Evolutionary conservation across 1,140 invertebrate species (phyloP).

Genomic region (Pogonus chalceus): DNA sequence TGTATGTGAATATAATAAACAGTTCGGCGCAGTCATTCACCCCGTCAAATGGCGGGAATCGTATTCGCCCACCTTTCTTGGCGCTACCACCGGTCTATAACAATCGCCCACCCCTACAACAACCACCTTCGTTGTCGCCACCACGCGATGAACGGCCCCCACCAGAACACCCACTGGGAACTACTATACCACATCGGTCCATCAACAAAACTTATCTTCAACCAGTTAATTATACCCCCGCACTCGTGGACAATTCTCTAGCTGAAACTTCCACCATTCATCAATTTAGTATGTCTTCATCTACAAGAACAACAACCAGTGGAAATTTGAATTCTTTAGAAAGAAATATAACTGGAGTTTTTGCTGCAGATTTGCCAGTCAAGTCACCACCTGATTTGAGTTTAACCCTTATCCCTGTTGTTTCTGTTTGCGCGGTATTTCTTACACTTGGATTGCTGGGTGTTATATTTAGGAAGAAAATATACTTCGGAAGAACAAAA

Average conservation of each 20-base stretch:
- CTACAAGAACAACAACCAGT: conserved; percentile 14
- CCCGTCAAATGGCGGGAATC: conserved; percentile 27
- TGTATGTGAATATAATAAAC: conserved; percentile 51
- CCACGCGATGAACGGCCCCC: conserved; percentile 12
- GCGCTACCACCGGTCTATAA: conserved; percentile 26
- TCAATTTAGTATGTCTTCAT: background rate
- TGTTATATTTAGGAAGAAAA: conserved; percentile 45
- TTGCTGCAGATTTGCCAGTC: conserved; percentile 31
- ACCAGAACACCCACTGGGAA: conserved; percentile 4
- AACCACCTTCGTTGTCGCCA: conserved; percentile 11
- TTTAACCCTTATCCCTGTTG: conserved; percentile 47
- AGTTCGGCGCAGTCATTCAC: conserved; percentile 26
- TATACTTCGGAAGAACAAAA: conserved; percentile 42
- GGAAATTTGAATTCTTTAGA: conserved; percentile 20
- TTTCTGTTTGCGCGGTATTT: conserved; percentile 44
- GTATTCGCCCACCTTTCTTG: conserved; percentile 20
- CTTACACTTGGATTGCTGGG: conserved; percentile 42
- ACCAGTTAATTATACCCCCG: background rate
- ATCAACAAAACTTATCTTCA: conserved; percentile 10
- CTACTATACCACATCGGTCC: background rate
- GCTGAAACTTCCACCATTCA: no score
- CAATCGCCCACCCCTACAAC: no score
- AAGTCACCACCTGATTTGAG: conserved; percentile 36
- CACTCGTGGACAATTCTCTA: no score
- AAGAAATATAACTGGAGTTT: conserved; percentile 10